Conservation (phyloP, 2,113 vertebrate species). For the Platysternon megacephalum region DNA sequence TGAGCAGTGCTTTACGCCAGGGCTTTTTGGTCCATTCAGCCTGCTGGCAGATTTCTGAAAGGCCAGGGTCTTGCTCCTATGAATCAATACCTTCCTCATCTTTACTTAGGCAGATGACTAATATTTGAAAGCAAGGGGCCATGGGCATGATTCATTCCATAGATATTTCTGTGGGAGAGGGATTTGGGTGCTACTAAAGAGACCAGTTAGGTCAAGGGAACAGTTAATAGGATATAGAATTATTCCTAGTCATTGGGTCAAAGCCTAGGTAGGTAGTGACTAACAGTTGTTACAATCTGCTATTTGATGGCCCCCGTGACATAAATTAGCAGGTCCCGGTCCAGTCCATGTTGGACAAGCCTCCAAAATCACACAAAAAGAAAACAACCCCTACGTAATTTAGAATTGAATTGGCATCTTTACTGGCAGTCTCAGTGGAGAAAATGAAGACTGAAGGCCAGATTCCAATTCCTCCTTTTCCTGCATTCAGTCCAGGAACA, state of each 20-base stretch:
- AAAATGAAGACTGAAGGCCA: not conserved
- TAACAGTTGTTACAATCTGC: not conserved
- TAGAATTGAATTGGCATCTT: not conserved
- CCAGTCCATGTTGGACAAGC: not conserved
- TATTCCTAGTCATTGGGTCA: not conserved
- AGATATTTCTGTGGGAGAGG: not conserved
- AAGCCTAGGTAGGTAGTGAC: not conserved
- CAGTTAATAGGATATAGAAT: not conserved
- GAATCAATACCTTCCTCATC: not conserved
- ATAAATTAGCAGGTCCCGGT: not conserved
- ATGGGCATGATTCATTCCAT: not conserved
- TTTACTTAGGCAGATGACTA: not conserved
- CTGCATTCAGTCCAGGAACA: not conserved
- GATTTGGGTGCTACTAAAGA: not conserved
- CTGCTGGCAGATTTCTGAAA: not conserved
- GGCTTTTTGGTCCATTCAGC: not conserved
- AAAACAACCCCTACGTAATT: not conserved
- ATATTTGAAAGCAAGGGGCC: constrained; percentile 4
- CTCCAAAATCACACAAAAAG: not conserved
- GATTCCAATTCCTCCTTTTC: not conserved
- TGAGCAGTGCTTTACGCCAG: not conserved
- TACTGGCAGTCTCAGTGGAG: not conserved
- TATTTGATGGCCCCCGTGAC: not conserved
- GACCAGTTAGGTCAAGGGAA: not conserved
- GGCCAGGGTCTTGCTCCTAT: not conserved